These are phyloP conservation scores for Ectropis grisescens DNA, from an alignment of 1,140 invertebrate genomes.

Conservation along the genomic window DNA sequence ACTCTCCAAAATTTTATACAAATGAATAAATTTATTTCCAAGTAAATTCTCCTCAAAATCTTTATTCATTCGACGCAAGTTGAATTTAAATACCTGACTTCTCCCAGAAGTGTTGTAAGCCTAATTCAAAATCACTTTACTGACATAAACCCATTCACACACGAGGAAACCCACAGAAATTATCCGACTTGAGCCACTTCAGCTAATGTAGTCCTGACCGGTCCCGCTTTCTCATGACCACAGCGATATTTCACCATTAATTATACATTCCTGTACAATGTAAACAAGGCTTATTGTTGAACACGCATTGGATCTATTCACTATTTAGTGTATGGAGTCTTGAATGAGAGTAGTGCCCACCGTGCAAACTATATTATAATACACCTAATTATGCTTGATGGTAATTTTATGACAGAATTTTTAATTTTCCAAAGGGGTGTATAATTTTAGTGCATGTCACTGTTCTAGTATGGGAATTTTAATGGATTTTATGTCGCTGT, in stretches of 20 bases:
- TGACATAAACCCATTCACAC: no score
- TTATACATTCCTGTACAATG: constrained; percentile 61
- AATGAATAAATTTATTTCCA: no score
- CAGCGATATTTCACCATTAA: constrained; percentile 27
- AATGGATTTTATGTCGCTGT: constrained; percentile 20
- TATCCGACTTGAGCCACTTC: constrained; percentile 3
- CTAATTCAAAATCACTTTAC: no score
- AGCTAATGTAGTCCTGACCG: constrained; percentile 31
- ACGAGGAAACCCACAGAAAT: constrained; percentile 15
- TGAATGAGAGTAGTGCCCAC: constrained; percentile 29
- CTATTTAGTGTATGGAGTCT: not conserved
- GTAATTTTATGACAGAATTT: constrained; percentile 42
- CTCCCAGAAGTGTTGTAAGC: no score
- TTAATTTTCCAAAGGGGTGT: constrained; percentile 23
- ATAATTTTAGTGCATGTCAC: constrained; percentile 34
- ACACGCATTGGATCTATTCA: no score
- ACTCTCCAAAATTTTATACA: no score
- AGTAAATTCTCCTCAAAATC: no score
- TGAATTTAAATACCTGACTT: no score
- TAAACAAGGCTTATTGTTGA: constrained; percentile 49
- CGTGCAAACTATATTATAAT: constrained; percentile 51
- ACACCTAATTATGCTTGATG: constrained; percentile 58
- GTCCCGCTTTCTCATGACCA: constrained; percentile 41
- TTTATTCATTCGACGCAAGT: no score
- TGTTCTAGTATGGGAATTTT: constrained; percentile 36